Conservation (phyloP, 1,140 invertebrate genomes). For the Dendrolimus punctatus region DNA sequence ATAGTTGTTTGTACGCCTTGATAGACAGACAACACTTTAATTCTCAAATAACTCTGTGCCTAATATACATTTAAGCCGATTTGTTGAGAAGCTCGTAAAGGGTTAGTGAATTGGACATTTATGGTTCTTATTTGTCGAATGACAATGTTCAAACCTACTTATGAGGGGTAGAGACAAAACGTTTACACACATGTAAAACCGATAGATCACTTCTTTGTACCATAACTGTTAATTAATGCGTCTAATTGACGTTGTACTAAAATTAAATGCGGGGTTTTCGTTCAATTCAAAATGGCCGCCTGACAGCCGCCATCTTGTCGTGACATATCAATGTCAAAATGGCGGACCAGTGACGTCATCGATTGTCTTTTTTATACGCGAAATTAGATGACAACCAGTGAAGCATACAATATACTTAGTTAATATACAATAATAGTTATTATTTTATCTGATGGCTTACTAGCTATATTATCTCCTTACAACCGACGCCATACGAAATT, state of each 20-base stretch:
- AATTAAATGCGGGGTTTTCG: conserved; percentile 23
- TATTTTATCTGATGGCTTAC: conserved; percentile 43
- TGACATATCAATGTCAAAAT: too few relatives aligned
- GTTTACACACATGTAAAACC: conserved; percentile 4
- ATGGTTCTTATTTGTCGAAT: conserved; percentile 16
- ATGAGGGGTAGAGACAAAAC: conserved; percentile 11
- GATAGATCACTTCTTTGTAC: conserved; percentile 29
- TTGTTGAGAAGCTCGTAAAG: conserved; percentile 58
- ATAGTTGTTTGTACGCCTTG: too few relatives aligned
- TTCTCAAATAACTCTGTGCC: conserved; percentile 65
- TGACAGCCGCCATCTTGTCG: not conserved
- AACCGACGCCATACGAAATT: conserved; percentile 53
- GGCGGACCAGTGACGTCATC: too few relatives aligned
- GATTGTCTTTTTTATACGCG: too few relatives aligned
- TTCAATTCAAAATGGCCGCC: conserved; percentile 8
- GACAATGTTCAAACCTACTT: conserved; percentile 28
- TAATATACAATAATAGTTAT: conserved; percentile 42
- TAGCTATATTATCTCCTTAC: conserved; percentile 38
- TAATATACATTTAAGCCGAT: conserved; percentile 68
- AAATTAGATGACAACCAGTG: not conserved
- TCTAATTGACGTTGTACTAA: conserved; percentile 30
- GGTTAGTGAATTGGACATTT: conserved; percentile 47
- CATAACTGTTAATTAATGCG: conserved; percentile 28
- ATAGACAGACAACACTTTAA: conserved; percentile 31
- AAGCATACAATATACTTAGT: conserved; percentile 20